These are phyloP conservation scores for Orthosia gothica DNA, from an alignment of 2,888 invertebrate genomes.

Conservation along the genomic window DNA sequence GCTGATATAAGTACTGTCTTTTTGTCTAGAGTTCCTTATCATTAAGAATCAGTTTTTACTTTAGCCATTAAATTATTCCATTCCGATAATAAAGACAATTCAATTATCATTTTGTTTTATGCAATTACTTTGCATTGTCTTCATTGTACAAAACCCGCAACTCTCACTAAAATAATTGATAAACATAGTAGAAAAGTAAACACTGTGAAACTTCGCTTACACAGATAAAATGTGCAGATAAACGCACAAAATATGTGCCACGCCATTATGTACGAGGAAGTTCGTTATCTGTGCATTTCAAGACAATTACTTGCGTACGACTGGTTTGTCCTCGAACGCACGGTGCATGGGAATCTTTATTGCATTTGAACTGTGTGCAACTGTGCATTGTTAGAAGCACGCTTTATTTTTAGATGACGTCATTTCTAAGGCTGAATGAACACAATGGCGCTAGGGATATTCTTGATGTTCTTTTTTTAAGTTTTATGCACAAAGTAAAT, in stretches of 20 bases:
- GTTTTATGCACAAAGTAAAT: too few species aligned
- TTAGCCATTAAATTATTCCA: not conserved
- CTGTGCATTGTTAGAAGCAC: slow-evolving; percentile 43
- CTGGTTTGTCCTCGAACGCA: slow-evolving; percentile 38
- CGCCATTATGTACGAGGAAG: slow-evolving; percentile 60
- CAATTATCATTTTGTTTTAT: too few species aligned
- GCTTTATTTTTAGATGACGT: slow-evolving; percentile 38
- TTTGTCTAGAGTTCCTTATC: not conserved
- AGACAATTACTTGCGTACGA: slow-evolving; percentile 55
- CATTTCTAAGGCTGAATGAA: slow-evolving; percentile 16
- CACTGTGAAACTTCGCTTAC: slow-evolving; percentile 36
- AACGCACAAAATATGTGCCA: slow-evolving; percentile 50
- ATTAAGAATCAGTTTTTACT: not conserved
- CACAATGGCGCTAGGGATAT: not conserved
- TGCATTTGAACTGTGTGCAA: slow-evolving; percentile 52
- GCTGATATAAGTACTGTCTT: too few species aligned
- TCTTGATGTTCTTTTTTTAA: not conserved
- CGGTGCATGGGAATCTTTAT: slow-evolving; percentile 64
- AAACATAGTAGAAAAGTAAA: slow-evolving; percentile 42
- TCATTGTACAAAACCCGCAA: not conserved
- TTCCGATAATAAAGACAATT: not conserved
- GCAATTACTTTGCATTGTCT: not conserved
- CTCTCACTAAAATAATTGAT: slow-evolving; percentile 42
- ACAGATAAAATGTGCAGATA: slow-evolving; percentile 50
- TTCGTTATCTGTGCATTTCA: slow-evolving; percentile 57